phyloP scores from a whole-genome alignment of 2,797 vertebrate genomes.

The Micrastur ruficollis region DNA sequence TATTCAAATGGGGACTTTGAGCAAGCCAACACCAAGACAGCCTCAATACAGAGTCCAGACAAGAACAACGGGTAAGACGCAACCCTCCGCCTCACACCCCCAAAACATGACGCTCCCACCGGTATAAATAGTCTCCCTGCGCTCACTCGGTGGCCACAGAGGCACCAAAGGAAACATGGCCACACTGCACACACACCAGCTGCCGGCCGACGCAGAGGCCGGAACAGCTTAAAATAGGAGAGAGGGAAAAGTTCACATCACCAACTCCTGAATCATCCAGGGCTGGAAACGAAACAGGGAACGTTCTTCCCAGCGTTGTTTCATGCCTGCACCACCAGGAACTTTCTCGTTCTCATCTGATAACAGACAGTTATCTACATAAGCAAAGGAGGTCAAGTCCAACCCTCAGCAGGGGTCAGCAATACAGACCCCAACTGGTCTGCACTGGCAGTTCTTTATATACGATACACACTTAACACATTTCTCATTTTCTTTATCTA shows the following conservation, averaged over 20 bases:
- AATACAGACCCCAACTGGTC: not conserved
- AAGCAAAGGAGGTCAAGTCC: not conserved
- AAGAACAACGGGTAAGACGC: fast-evolving
- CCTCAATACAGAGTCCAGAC: fast-evolving
- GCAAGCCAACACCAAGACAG: not conserved
- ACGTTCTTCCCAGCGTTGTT: fast-evolving
- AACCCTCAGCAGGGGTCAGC: fast-evolving
- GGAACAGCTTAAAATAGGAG: not conserved
- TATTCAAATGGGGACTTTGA: not conserved
- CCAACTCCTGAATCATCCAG: not conserved
- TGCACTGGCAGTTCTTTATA: not conserved
- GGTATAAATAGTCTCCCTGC: not conserved
- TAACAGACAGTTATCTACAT: not conserved
- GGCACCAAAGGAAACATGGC: not conserved
- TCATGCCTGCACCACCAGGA: fast-evolving
- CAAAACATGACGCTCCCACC: not conserved
- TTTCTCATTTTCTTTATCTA: not conserved
- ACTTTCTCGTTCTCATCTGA: not conserved
- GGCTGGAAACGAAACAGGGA: not conserved
- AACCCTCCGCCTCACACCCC: not conserved
- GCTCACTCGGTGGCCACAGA: fast-evolving
- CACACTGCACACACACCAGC: fast-evolving
- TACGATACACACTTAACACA: not conserved
- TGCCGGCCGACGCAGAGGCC: fast-evolving
- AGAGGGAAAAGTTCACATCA: not conserved